Conservation (phyloP, 2,113 vertebrate genomes). For the Calyptomena viridis region DNA sequence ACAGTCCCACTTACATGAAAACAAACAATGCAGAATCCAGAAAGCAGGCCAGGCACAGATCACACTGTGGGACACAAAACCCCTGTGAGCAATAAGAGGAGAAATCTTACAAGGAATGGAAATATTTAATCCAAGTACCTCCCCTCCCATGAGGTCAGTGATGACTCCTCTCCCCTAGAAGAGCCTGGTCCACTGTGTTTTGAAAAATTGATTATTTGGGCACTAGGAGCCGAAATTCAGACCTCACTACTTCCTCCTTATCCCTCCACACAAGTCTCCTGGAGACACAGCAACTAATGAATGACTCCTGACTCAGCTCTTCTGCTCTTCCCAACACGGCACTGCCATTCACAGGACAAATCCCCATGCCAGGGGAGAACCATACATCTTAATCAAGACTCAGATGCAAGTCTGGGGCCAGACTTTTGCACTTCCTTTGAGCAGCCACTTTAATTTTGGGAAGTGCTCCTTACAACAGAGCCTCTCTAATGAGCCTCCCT, state of each 20-base stretch:
- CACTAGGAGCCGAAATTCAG: background rate
- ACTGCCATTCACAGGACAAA: background rate
- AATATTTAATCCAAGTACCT: background rate
- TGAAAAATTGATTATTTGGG: background rate
- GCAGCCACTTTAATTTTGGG: slow-evolving; percentile 18
- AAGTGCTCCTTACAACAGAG: slow-evolving; percentile 4
- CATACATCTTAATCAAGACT: slow-evolving; percentile 37
- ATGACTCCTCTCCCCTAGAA: background rate
- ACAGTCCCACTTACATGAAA: background rate
- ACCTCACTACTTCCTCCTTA: background rate
- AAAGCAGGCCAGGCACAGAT: background rate
- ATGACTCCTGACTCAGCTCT: slow-evolving; percentile 20
- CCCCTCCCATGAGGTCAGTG: background rate
- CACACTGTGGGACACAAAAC: background rate
- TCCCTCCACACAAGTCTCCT: background rate
- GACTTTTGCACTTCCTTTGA: slow-evolving; percentile 47
- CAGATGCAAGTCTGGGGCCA: background rate
- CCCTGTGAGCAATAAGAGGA: background rate
- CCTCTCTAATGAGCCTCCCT: slow-evolving; percentile 33
- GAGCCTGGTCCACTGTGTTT: background rate
- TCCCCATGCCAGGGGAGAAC: background rate
- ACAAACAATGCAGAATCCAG: background rate
- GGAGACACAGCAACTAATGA: background rate
- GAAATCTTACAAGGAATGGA: background rate
- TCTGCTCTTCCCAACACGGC: background rate